phyloP scores from a whole-genome alignment of 2,888 invertebrate species.

The Cryptus viduatorius region DNA sequence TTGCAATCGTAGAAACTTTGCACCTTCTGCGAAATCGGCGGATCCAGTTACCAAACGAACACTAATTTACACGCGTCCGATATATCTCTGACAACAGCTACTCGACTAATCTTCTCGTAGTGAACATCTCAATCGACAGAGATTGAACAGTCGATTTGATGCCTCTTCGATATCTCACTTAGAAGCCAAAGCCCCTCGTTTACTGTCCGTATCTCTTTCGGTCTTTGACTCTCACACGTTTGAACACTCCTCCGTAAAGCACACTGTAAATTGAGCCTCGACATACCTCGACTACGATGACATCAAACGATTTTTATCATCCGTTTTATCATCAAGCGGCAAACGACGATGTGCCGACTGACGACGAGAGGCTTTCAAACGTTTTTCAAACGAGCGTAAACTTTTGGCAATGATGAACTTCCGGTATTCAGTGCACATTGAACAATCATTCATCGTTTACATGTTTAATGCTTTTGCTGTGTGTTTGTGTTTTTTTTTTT shows the following conservation, averaged over 20 bases:
- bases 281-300: constrained; percentile 4
- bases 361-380: constrained; percentile 17
- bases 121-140: constrained; percentile 11
- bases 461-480: not conserved
- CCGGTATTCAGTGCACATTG: not conserved
- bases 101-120: constrained; percentile 9
- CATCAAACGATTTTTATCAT: constrained; percentile 46
- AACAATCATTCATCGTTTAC: not conserved
- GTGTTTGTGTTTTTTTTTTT: no score
- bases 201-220: constrained; percentile 10
- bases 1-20: not conserved
- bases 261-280: constrained; percentile 15
- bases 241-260: constrained; percentile 2
- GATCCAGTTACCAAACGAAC: not conserved
- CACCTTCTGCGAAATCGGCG: not conserved
- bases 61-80: not conserved
- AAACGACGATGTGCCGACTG: constrained; percentile 30
- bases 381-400: not conserved
- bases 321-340: constrained; percentile 29
- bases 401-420: not conserved
- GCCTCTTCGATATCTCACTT: constrained; percentile 15
- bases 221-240: constrained; percentile 12
- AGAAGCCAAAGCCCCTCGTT: constrained; percentile 15
- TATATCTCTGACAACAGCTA: constrained; percentile 7
- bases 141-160: constrained; percentile 14